Conservation (phyloP, 1,140 invertebrate species). For the Druon quercuslanigerum region DNA sequence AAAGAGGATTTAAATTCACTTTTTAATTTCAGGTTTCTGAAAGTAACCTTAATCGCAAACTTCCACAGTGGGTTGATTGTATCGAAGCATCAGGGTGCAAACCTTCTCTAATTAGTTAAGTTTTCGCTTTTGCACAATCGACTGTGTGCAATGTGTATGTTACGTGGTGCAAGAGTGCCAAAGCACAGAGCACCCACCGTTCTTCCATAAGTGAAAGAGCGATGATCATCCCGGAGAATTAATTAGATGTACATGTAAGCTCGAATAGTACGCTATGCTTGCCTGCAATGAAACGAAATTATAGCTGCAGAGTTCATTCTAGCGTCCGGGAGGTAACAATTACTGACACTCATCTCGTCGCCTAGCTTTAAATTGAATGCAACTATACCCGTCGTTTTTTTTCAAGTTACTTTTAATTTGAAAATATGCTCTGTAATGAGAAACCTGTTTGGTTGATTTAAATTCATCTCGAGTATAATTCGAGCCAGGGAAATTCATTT, state of each 20-base stretch:
- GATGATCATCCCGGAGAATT: conserved; percentile 16
- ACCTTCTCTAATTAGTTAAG: conserved; percentile 29
- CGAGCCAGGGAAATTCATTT: neutral
- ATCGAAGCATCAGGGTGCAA: neutral
- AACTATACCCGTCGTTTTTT: conserved; percentile 6
- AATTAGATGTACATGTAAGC: conserved; percentile 31
- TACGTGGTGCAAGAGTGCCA: conserved; percentile 12
- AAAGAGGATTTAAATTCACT: too few species aligned
- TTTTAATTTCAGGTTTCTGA: neutral
- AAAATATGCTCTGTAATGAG: neutral
- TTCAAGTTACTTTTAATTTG: conserved; percentile 8
- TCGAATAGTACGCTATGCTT: conserved; percentile 8
- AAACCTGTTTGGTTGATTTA: neutral
- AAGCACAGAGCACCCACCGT: conserved; percentile 2
- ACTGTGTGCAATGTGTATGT: conserved; percentile 26
- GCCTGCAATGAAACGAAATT: conserved; percentile 19
- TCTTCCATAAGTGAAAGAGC: conserved; percentile 21
- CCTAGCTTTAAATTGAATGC: conserved; percentile 3
- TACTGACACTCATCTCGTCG: conserved; percentile 17
- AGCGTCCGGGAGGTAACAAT: conserved; percentile 3
- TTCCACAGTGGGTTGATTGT: conserved; percentile 2
- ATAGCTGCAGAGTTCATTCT: conserved; percentile 18
- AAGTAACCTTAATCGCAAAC: neutral
- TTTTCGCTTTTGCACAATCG: conserved; percentile 31
- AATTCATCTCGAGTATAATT: neutral